These are phyloP conservation scores for Carlito syrichta DNA, from an alignment of 2,113 vertebrate genomes.

Conservation along the genomic window DNA sequence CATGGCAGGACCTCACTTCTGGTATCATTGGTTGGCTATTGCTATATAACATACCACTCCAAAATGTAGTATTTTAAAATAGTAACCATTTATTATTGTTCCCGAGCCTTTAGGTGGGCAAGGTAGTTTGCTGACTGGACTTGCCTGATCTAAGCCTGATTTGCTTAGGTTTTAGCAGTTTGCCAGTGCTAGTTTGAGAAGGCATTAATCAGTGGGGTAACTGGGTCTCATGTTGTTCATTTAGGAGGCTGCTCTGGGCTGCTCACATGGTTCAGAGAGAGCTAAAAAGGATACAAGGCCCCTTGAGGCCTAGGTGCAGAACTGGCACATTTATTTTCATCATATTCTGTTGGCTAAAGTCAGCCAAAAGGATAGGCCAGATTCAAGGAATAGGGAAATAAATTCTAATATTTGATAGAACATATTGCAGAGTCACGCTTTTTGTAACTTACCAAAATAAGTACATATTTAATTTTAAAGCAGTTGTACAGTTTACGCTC, in stretches of 20 bases:
- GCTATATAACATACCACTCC: neutral
- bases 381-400: neutral
- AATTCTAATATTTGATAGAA: neutral
- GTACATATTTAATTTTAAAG: conserved; percentile 26
- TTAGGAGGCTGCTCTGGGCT: neutral
- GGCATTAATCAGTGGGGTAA: neutral
- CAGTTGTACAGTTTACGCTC: neutral
- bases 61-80: neutral
- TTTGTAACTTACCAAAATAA: neutral
- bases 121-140: neutral
- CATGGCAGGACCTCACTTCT: neutral
- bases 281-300: neutral
- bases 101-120: neutral
- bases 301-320: neutral
- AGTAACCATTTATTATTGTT: neutral
- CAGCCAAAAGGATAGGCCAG: neutral
- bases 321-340: neutral
- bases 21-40: neutral
- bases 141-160: neutral
- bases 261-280: neutral
- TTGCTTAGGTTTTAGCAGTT: neutral
- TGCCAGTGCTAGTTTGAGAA: no score
- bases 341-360: neutral
- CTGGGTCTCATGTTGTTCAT: neutral
- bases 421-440: neutral